phyloP scores from a whole-genome alignment of 1,140 invertebrate species.

The Leptinotarsa texana region DNA sequence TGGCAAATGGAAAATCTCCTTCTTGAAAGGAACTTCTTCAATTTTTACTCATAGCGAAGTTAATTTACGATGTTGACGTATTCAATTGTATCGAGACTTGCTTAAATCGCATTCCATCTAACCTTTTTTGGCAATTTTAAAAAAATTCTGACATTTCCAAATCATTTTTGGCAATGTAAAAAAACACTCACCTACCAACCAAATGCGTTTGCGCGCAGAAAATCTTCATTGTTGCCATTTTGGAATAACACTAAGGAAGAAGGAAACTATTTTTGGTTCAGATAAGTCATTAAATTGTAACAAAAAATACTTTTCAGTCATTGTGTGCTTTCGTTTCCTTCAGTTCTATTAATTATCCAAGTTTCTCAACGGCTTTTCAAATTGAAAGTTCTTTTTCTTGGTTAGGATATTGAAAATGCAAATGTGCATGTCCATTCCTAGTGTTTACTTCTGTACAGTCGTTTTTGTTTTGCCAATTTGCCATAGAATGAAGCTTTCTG shows the following conservation, averaged over 20 bases:
- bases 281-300: neutral
- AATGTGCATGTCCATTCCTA: no score
- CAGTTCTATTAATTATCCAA: no score
- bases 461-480: no score
- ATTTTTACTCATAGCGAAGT: neutral
- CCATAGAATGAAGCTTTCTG: no score
- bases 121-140: constrained; percentile 20
- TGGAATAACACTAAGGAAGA: neutral
- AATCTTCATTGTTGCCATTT: neutral
- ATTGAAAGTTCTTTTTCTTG: no score
- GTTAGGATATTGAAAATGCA: no score
- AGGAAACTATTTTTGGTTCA: neutral
- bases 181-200: neutral
- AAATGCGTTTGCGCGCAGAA: constrained; percentile 16
- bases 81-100: neutral
- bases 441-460: no score
- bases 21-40: neutral
- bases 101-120: constrained; percentile 1
- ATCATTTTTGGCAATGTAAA: neutral
- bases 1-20: neutral
- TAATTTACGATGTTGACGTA: neutral
- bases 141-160: constrained; percentile 22
- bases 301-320: no score
- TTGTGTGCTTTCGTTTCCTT: no score
- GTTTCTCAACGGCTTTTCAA: no score